Evolutionary conservation across 2,888 invertebrate genomes (phyloP), one percentile per base, ranked within the genome.

Genomic region (Aphrophora alni): DNA sequence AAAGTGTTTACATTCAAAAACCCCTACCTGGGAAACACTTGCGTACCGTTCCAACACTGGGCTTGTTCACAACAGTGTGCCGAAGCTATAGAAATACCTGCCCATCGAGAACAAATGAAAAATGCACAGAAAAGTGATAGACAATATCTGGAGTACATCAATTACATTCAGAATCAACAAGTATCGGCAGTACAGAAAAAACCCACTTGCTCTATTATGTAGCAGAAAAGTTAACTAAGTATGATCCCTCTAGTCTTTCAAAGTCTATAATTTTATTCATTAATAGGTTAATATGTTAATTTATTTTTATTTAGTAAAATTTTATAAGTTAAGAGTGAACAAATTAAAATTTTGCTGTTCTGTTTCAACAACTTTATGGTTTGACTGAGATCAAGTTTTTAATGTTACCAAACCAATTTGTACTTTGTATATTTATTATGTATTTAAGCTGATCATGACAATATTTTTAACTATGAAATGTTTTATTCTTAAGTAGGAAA

Each of bases 41-140:
- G 89, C 85, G 89, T 89, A 38, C 89, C 89, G 51, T 89, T 89
- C 85, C 88, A 88, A 82, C 89, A 89, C 84, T 89, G 89, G 89
- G 88, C 89, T 0, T 89, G 89, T 83, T 88, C 88, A 3, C 81
- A 86, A 68, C 85, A 86, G 24, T 89, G 89, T 86, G 89, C 89
- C 14, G 86, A 86, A 81, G 87, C 87, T 3, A 87, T 89, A 21
- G 89, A 89, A 85, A 86, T 88, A 26, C 89, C 89, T 1, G 89
- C 89, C 8, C 51, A 71, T 3, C n/a, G 33, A 10, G 75, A 59
- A 27, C 82, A 83, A 24, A 59, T 76, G 0, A 80, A 59, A 71
- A 81, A 78, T 1, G 78, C 82, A 14, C 73, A 80, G 21, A 72
- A 72, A 73, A 14, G 75, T 10, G 82, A 83, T 26, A 24, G 73